phyloP scores from a whole-genome alignment of 2,113 vertebrate species.

The Callionymus lyra region DNA sequence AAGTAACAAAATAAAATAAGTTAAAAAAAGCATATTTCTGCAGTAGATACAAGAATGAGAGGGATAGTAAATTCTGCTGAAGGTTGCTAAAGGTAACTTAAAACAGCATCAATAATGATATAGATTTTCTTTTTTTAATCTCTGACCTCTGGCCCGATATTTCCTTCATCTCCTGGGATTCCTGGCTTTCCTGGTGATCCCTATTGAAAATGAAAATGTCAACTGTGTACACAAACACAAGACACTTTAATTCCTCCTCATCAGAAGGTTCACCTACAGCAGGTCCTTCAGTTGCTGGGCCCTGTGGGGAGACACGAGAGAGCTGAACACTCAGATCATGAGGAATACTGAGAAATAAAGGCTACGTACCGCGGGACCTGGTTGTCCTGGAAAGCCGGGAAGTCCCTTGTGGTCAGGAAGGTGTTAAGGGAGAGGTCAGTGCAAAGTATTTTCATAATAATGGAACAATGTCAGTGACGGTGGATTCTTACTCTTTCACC shows the following conservation, averaged over 20 bases:
- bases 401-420: constrained; percentile 55
- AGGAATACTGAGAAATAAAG: neutral
- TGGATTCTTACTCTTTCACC: constrained; percentile 67
- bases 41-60: too few species aligned
- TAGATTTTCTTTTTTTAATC: neutral
- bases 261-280: constrained; percentile 52
- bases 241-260: neutral
- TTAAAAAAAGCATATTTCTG: neutral
- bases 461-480: neutral
- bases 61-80: too few species aligned
- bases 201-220: constrained; percentile 38
- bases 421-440: neutral
- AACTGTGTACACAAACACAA: neutral
- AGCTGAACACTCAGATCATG: neutral
- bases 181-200: constrained; percentile 68
- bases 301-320: constrained; percentile 44
- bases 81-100: too few species aligned
- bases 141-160: constrained; percentile 71
- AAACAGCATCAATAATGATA: too few species aligned
- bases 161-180: constrained; percentile 68
- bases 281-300: constrained; percentile 57
- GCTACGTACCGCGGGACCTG: constrained; percentile 64
- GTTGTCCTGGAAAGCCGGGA: constrained; percentile 68
- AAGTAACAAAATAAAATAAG: neutral
- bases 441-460: too few species aligned